Conservation (phyloP, 2,113 vertebrate species). For the Cervus canadensis region DNA sequence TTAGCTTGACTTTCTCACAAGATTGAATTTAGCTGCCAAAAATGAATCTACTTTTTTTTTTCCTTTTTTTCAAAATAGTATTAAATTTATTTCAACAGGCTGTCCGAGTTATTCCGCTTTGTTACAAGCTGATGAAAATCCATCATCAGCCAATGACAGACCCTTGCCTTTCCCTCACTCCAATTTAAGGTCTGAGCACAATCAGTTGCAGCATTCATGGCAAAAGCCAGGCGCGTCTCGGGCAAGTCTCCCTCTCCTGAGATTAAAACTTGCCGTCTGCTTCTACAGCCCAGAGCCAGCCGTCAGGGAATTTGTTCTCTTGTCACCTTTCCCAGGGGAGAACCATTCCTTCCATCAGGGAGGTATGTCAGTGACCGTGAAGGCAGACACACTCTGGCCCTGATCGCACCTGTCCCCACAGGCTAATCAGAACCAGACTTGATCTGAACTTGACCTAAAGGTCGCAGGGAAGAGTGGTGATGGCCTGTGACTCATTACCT, state of each 20-base stretch:
- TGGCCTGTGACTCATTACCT: background rate
- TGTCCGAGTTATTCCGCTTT: conserved; percentile 76
- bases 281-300: conserved; percentile 15
- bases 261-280: conserved; percentile 57
- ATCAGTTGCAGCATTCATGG: conserved; percentile 68
- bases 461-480: background rate
- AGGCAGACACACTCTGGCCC: conserved; percentile 4
- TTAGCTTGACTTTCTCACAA: conserved; percentile 38
- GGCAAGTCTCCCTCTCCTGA: conserved; percentile 63
- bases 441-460: background rate
- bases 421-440: conserved; percentile 31
- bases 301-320: background rate
- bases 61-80: conserved; percentile 49
- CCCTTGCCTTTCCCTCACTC: conserved; percentile 63
- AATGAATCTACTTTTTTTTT: conserved; percentile 61
- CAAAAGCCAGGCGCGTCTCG: conserved; percentile 54
- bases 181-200: conserved; percentile 67
- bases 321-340: conserved; percentile 24
- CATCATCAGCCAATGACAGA: conserved; percentile 70
- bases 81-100: conserved; percentile 77
- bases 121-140: conserved; percentile 78
- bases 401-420: conserved; percentile 39
- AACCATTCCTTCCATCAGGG: conserved; percentile 38
- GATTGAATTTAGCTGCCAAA: conserved; percentile 70
- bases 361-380: background rate